Evolutionary conservation across 2,113 vertebrate species (phyloP), one percentile per base, ranked within the genome.

Genomic region (Syngnathus typhle): DNA sequence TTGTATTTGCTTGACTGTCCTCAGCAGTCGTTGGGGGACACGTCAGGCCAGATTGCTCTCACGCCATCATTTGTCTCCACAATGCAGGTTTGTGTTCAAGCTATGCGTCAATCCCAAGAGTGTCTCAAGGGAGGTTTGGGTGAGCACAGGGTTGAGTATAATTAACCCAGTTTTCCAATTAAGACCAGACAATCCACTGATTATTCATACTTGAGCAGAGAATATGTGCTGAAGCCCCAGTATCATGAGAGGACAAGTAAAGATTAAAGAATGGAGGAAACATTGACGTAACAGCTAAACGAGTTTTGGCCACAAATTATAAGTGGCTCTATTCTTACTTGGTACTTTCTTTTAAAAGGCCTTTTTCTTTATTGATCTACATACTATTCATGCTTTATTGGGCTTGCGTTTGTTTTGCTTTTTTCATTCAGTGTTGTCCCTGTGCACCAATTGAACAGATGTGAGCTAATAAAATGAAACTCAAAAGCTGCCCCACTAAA

Each of bases 121-220:
- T 80, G 69, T 86, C 86, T 80, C 75, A 47, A 23, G 82, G 85
- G 84, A 86, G 70, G 75, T 74, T 67, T 68, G 49, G 71, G 84
- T 85, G 80, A 87, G 78, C 77, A 78, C 77, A 77, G 84, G 66
- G 85, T 71, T 32, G 85, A 81, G 84, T 78, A 88, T 88, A 87
- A 88, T 91, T 89, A 89, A 84, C 84, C 89, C 82, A 43, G 81
- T 83, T 80, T 88, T 88, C 85, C 85, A 90, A 90, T 88, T 89
- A 90, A 78, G 74, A 83, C 84, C 74, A 73, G 81, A 78, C 75
- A 80, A 85, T 84, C 83, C 76, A 8, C 70, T 49, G 81, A 82
- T 81, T 74, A 76, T 80, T 80, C 70, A 74, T 58, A 81, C 19
- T 60, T 8, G 5, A 67, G 65, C 39, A 80, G 72, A 81, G 77